Evolutionary conservation across 2,113 vertebrate genomes (phyloP).

Genomic region (Glareola pratincola): DNA sequence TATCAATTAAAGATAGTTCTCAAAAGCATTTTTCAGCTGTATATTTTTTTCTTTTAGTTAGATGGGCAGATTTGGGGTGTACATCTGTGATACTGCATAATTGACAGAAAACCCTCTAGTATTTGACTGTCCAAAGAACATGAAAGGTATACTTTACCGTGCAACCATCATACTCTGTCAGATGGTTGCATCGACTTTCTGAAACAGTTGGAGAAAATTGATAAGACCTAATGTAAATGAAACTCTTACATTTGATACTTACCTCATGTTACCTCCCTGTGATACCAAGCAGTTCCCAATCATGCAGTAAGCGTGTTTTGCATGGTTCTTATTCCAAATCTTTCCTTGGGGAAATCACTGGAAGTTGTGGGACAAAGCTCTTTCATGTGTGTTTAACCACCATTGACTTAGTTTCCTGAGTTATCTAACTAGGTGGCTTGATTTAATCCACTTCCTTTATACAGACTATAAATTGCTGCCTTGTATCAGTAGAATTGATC

Average conservation of each 20-base stretch:
- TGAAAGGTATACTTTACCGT: constrained; percentile 32
- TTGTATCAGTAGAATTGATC: not conserved
- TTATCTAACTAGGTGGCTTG: constrained; percentile 4
- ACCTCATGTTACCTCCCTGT: constrained; percentile 26
- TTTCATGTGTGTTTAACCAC: constrained; percentile 40
- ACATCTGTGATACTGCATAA: not conserved
- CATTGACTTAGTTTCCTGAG: constrained; percentile 16
- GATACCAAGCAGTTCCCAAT: not conserved
- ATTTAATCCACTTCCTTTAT: constrained; percentile 7
- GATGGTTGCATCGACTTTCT: constrained; percentile 28
- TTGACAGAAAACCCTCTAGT: constrained; percentile 28
- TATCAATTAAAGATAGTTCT: not conserved
- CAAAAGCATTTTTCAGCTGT: not conserved
- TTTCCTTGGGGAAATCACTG: constrained; percentile 28
- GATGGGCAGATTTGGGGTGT: constrained; percentile 53
- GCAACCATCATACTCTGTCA: constrained; percentile 1
- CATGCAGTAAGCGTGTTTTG: not conserved
- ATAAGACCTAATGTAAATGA: constrained; percentile 43
- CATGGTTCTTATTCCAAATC: not conserved
- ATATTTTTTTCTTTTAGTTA: constrained; percentile 18
- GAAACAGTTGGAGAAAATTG: constrained; percentile 45
- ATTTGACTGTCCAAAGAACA: constrained; percentile 38
- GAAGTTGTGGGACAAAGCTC: constrained; percentile 1
- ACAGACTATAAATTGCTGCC: not conserved
- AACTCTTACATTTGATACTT: constrained; percentile 23